Base-by-base conservation (phyloP, 2,113 vertebrate species). In the Zapornia atra region DNA sequence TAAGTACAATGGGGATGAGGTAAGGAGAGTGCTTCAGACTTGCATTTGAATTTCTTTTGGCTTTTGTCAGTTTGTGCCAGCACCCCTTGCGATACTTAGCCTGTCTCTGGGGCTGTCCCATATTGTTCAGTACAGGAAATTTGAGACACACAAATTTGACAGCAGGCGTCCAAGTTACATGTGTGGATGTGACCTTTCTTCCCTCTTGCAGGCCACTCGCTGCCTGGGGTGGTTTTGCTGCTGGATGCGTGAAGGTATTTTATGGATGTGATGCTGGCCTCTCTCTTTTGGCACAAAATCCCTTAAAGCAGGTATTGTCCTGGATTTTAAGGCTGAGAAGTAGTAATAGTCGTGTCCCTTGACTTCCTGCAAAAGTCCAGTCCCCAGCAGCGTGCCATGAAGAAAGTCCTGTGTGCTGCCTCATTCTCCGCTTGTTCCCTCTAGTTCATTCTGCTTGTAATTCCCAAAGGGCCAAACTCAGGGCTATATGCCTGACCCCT, bases 1-100 rank as follows among this genome's bases (percentile, higher is more conserved):
- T 86, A 80, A 94, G 80, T 93, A 97, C 97, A 97, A 97, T 97
- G 82, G 96, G 44, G 95, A 95, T 95, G 92, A 97, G 92, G 92
- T 94, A 96, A 93, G 90, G 86, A 93, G 84, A 92, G 82, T 1
- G 2, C 46, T 69, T 93, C 85, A 82, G 90, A 82, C 92, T 93
- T 90, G 96, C 88, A 96, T 96, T 92, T 97, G 85, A 97, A 93
- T 96, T 92, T 96, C 82, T 95, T 95, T 83, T 84, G 44, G 68
- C 56, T 97, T 89, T 57, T 88, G 50, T 86, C 70, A 17, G 77
- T 85, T 94, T 76, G 54, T 51, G 81, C 82, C 56, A 77, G 28
- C 42, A 53, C 56, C 54, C 46, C 42, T 93, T 68, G 92, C 61
- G 73, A 81, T 48, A 71, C 76, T 42, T 64, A 26, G 48, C 4